A percentile compares a stretch with the other conserved stretches of the same genome.
Conservation (phyloP, 2,113 vertebrate genomes). For the Sceloporus tristichus region DNA sequence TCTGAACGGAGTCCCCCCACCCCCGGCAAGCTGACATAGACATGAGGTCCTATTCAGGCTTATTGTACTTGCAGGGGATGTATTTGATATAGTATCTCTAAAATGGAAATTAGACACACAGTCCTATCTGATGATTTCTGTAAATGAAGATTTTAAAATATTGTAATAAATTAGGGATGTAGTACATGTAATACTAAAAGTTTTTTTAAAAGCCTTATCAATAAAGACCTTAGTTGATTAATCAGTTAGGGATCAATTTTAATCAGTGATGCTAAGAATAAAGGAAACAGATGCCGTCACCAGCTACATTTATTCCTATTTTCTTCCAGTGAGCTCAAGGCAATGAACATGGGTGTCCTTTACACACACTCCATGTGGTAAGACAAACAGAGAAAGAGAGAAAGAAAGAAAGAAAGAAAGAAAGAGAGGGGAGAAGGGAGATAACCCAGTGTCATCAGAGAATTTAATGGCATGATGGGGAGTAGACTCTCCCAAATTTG, state of each 20-base stretch:
- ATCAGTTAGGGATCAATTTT: not conserved
- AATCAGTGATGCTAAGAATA: not conserved
- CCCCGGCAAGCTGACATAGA: conserved; percentile 21
- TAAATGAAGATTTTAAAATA: conserved; percentile 10
- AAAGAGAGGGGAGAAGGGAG: too few species aligned
- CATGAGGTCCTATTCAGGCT: conserved; percentile 10
- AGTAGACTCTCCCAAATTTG: not conserved
- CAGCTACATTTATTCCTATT: too few species aligned
- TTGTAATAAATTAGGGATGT: conserved; percentile 28
- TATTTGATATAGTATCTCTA: conserved; percentile 28
- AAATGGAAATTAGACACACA: conserved; percentile 18
- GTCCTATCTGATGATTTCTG: not conserved
- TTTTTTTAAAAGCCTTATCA: not conserved
- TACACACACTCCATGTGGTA: too few species aligned
- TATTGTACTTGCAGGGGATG: not conserved
- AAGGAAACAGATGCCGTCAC: not conserved
- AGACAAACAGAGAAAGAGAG: too few species aligned
- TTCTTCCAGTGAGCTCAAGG: not conserved
- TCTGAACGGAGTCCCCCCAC: not conserved
- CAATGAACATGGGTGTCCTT: not conserved
- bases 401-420: too few species aligned
- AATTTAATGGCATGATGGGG: not conserved
- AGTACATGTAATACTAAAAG: not conserved
- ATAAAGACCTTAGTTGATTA: not conserved
- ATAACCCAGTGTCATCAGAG: not conserved